A percentile compares a stretch with the other conserved stretches of the same genome.
Evolutionary conservation across 37 sponge, comb jelly and placozoan species (phyloP).

Genomic region (Hexactinellida sp.): DNA sequence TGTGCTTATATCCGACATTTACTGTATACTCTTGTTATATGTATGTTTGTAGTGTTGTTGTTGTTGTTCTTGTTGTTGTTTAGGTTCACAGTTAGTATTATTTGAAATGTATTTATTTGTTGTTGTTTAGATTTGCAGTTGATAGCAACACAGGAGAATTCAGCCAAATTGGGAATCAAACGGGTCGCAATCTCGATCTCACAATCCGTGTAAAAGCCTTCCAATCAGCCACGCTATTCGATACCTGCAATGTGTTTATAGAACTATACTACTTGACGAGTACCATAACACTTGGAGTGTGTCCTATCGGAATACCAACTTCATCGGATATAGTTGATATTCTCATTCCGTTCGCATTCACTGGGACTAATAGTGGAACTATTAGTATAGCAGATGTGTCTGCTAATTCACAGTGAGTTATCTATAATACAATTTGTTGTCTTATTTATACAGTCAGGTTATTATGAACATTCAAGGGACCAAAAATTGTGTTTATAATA

Average conservation of each 20-base stretch:
- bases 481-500: too few species aligned
- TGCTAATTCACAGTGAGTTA: background rate
- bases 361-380: background rate
- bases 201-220: background rate
- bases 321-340: background rate
- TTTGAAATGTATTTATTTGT: background rate
- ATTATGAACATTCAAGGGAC: too few species aligned
- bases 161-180: background rate
- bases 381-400: background rate
- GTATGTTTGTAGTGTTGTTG: too few species aligned
- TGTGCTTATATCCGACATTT: too few species aligned
- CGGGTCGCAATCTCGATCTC: constrained; percentile 6
- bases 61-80: too few species aligned
- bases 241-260: background rate
- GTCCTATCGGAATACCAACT: too few species aligned
- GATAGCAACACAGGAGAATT: background rate
- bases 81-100: background rate
- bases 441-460: too few species aligned
- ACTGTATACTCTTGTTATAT: too few species aligned
- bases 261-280: background rate
- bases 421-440: background rate
- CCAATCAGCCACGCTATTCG: background rate
- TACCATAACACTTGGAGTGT: background rate
- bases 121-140: background rate
- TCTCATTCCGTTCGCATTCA: background rate